Evolutionary conservation across 2,797 vertebrate genomes (phyloP), one percentile per base, ranked within the genome.

Genomic region (Stomatorhinus walkeri): DNA sequence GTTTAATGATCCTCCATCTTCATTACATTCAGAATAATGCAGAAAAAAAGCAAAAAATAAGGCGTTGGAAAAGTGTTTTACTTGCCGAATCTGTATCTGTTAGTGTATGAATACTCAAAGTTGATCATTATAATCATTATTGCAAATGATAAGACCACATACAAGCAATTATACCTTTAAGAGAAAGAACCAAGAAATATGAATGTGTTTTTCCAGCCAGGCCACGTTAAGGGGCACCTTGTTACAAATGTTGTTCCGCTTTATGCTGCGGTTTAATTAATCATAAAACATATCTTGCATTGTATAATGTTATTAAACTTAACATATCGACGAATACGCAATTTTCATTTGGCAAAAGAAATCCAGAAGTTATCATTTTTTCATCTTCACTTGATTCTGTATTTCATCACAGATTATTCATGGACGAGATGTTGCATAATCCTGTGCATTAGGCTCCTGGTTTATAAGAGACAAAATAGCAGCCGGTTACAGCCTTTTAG

Each of bases 401-500:
- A 46, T 49, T 49, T 54, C n/a, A 56, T 19, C 51, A 12, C 51
- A 19, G 28, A 40, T 81, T 81, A 81, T 54, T 36, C 56, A 88
- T 88, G 7, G 16, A 56, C 40, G 36, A 84, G 32, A 43, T 54
- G 76, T 84, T 49, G 61, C 6, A 88, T 46, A 52, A 88, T 48
- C 76, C 52, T n/a, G 7, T 32, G n/a, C 52, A 84, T 36, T 59
- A 84, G 76, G 56, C 24, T 46, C 49, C 81, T 28, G 51, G 51
- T 36, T 88, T 88, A 89, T 86, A 43, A 24, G 85, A 89, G 88
- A 88, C 90, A 91, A 91, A 91, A 32, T 24, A 91, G 90, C 88
- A 87, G 89, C 4, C 91, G 88, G 91, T 91, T 91, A 87, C 88
- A 91, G 90, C 92, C 90, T 91, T 88, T 91, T 89, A 87, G 52